Percentiles rank a stretch among this genome's conserved stretches.
phyloP scores from a whole-genome alignment of 2,113 vertebrate species.

The Alaudala cheleensis region DNA sequence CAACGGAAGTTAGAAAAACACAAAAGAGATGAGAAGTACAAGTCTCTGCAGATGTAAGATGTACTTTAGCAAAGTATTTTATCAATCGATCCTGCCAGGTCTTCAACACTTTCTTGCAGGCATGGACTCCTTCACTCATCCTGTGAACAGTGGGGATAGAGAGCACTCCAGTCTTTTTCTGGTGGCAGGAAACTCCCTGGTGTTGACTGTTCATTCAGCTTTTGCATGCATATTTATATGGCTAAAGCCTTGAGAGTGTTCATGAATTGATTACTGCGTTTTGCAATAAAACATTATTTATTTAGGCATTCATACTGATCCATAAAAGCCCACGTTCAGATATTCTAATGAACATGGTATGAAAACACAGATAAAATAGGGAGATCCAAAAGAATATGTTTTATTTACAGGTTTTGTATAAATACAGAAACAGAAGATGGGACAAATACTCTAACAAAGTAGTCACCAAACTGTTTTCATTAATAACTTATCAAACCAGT shows the following conservation, averaged over 20 bases:
- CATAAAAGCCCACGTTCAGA: neutral
- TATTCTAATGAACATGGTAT: neutral
- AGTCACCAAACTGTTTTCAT: constrained; percentile 40
- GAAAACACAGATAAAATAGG: neutral
- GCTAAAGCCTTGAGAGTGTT: neutral
- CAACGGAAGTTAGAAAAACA: constrained; percentile 40
- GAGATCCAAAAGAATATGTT: neutral
- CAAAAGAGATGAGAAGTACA: constrained; percentile 21
- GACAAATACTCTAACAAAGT: constrained; percentile 4
- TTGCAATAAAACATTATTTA: neutral
- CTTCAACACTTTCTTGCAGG: neutral
- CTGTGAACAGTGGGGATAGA: neutral
- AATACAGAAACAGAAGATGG: neutral
- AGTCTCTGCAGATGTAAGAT: constrained; percentile 52
- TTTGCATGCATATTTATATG: neutral
- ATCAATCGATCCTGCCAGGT: neutral
- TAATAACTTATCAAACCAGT: constrained; percentile 54
- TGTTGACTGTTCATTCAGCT: neutral
- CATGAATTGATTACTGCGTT: neutral
- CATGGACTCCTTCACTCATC: neutral
- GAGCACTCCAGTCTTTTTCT: neutral
- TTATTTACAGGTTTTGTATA: constrained; percentile 34
- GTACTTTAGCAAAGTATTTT: constrained; percentile 49
- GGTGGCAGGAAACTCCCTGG: neutral
- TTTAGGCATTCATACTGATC: neutral